Evolutionary conservation across 2,797 vertebrate genomes (phyloP).

Genomic region (Danio albolineatus): DNA sequence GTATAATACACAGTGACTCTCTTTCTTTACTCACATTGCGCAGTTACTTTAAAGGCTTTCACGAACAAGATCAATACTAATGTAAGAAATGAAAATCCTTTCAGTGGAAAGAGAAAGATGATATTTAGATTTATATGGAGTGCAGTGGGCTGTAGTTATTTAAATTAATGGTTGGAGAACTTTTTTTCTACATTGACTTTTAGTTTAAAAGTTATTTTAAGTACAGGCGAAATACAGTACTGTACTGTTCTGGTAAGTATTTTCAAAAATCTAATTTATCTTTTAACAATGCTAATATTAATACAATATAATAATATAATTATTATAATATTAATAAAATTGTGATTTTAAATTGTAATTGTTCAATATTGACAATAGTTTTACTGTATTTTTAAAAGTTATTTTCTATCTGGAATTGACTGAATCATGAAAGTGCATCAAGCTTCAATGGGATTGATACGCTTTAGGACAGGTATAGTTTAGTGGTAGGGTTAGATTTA

Average conservation of each 20-base stretch:
- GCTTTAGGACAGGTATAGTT: too few relatives aligned
- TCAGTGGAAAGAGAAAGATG: neutral
- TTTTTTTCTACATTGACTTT: neutral
- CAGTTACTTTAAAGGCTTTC: constrained; percentile 6
- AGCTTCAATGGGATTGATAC: too few relatives aligned
- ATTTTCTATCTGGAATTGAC: neutral
- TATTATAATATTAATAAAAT: too few relatives aligned
- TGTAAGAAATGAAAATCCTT: constrained; percentile 25
- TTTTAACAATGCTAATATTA: neutral
- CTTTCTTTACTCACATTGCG: constrained; percentile 2
- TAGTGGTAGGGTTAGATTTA: too few relatives aligned
- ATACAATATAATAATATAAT: neutral
- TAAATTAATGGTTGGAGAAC: neutral
- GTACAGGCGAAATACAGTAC: neutral
- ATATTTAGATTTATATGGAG: neutral
- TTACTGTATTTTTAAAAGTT: neutral
- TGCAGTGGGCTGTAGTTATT: neutral
- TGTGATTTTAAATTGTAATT: neutral
- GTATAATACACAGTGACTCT: constrained; percentile 13
- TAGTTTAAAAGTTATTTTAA: neutral
- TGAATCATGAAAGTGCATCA: too few relatives aligned
- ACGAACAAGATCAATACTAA: constrained; percentile 21
- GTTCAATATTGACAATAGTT: neutral
- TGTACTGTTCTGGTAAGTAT: neutral
- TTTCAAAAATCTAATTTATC: too few relatives aligned